A percentile compares a stretch with the other conserved stretches of the same genome.
phyloP scores from a whole-genome alignment of 2,113 vertebrate species.

The Halichoeres trimaculatus region DNA sequence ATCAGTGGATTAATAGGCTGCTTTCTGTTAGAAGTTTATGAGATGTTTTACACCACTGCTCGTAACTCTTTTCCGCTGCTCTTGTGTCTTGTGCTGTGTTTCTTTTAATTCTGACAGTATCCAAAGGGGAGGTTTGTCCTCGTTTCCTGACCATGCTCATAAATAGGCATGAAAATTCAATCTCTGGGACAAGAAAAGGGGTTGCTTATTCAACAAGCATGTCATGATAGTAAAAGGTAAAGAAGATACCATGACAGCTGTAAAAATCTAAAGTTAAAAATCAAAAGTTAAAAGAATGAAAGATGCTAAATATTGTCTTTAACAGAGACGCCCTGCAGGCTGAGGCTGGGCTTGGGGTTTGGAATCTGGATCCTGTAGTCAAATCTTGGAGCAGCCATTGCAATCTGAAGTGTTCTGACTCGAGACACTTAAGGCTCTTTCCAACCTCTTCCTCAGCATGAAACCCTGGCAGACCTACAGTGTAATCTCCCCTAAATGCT shows the following conservation, averaged over 20 bases:
- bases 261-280: too few relatives aligned
- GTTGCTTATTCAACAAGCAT: slow-evolving; percentile 58
- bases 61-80: slow-evolving; percentile 39
- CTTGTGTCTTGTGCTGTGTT: slow-evolving; percentile 26
- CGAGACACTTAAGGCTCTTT: slow-evolving; percentile 52
- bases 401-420: slow-evolving; percentile 45
- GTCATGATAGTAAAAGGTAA: slow-evolving; percentile 53
- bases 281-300: too few relatives aligned
- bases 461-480: slow-evolving; percentile 69
- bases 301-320: slow-evolving; percentile 48
- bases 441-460: slow-evolving; percentile 63
- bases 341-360: slow-evolving; percentile 25
- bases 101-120: slow-evolving; percentile 69
- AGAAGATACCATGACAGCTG: slow-evolving; percentile 30
- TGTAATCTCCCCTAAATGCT: slow-evolving; percentile 76
- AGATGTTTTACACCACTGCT: slow-evolving; percentile 46
- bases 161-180: slow-evolving; percentile 68
- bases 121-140: slow-evolving; percentile 67
- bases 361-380: slow-evolving; percentile 34
- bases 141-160: slow-evolving; percentile 63
- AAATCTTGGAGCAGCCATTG: slow-evolving; percentile 8
- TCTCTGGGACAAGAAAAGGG: slow-evolving; percentile 37
- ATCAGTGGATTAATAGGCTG: slow-evolving; percentile 66
- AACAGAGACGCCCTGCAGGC: neutral
- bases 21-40: slow-evolving; percentile 54